Conservation (phyloP, 1,140 invertebrate genomes). For the Nomia melanderi region DNA sequence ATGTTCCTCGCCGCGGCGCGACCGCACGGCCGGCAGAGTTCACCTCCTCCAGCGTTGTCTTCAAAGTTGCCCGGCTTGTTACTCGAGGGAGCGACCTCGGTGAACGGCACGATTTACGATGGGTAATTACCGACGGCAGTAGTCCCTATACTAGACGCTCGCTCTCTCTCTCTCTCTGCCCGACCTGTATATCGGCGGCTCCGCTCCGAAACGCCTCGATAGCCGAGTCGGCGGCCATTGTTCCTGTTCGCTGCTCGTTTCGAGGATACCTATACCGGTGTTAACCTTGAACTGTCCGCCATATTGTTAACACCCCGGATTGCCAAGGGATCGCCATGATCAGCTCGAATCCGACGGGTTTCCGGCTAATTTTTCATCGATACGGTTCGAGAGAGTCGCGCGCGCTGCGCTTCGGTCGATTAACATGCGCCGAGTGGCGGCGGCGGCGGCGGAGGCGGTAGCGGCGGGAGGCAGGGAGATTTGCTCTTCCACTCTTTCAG, state of each 20-base stretch:
- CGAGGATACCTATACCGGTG: neutral
- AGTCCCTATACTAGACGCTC: slow-evolving; percentile 34
- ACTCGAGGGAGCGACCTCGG: slow-evolving; percentile 59
- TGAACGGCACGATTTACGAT: slow-evolving; percentile 67
- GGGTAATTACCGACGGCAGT: slow-evolving; percentile 64
- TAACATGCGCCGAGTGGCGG: neutral
- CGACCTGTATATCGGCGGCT: slow-evolving; percentile 48
- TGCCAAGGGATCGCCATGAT: too few species aligned
- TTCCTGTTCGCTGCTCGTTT: slow-evolving; percentile 38
- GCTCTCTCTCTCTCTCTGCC: too few species aligned
- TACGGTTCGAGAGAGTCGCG: too few species aligned
- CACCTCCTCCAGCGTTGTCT: slow-evolving; percentile 43
- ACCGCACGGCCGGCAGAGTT: slow-evolving; percentile 10
- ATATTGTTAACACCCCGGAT: too few species aligned
- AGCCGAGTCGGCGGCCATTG: slow-evolving; percentile 28
- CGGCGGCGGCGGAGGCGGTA: too few species aligned
- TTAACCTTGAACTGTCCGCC: slow-evolving; percentile 5
- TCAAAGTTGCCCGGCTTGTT: slow-evolving; percentile 64
- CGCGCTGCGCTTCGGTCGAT: slow-evolving; percentile 15
- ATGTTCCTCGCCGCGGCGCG: too few species aligned
- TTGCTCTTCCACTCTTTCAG: slow-evolving; percentile 10
- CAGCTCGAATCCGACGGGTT: too few species aligned
- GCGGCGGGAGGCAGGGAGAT: neutral
- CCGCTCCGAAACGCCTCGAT: slow-evolving; percentile 35
- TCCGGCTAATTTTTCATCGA: too few species aligned